Conservation (phyloP, 2,113 vertebrate genomes). For the Entelurus aequoreus region DNA sequence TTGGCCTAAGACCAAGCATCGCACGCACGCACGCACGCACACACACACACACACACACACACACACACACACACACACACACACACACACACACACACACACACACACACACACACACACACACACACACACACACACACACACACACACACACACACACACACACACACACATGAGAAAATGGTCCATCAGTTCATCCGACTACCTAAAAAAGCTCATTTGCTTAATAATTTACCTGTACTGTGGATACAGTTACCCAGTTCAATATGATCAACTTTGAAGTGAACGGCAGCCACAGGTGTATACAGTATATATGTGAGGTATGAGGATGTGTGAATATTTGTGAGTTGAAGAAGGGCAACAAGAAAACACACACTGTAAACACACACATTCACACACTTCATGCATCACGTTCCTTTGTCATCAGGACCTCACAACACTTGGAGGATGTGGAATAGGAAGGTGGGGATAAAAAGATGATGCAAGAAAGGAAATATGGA, state of each 20-base stretch:
- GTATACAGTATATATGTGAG: constrained; percentile 19
- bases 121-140: constrained; percentile 28
- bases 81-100: too few species aligned
- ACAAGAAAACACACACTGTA: constrained; percentile 19
- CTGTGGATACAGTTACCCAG: constrained; percentile 99
- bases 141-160: constrained; percentile 54
- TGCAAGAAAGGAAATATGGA: constrained; percentile 41
- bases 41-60: too few species aligned
- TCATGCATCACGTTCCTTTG: constrained; percentile 75
- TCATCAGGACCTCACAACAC: constrained; percentile 70
- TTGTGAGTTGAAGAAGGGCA: constrained; percentile 20
- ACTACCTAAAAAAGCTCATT: constrained; percentile 99
- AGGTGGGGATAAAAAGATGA: constrained; percentile 12
- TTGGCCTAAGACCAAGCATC: constrained; percentile 93
- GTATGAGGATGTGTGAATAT: constrained; percentile 31
- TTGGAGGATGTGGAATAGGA: constrained; percentile 26
- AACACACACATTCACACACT: constrained; percentile 28
- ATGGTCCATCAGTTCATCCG: constrained; percentile 99
- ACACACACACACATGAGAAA: constrained; percentile 57
- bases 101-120: constrained; percentile 46
- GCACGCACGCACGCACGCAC: constrained; percentile 67
- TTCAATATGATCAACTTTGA: constrained; percentile 99
- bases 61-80: too few species aligned
- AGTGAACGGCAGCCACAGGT: constrained; percentile 84
- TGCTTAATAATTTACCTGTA: constrained; percentile 99